Conservation (phyloP, 1,140 invertebrate genomes). For the Hyposmocoma kahamanoa region DNA sequence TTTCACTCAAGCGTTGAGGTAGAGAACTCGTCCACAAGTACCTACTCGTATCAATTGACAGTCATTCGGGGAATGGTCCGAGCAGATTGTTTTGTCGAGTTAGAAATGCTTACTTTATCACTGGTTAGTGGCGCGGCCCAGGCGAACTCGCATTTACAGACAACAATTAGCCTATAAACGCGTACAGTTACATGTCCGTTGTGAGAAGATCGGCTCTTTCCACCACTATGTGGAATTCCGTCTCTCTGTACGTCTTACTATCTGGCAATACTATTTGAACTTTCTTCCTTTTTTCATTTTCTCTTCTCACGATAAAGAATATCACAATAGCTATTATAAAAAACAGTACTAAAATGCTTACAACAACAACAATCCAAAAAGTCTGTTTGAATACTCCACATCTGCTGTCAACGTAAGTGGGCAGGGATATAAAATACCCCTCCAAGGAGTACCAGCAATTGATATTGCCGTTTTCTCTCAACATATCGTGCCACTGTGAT, state of each 20-base stretch:
- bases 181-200: conserved; percentile 79
- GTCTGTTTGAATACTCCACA: conserved; percentile 58
- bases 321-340: conserved; percentile 46
- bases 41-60: conserved; percentile 3
- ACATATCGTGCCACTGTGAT: conserved; percentile 47
- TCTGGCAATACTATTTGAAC: conserved; percentile 83
- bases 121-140: neutral
- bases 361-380: conserved; percentile 60
- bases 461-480: conserved; percentile 40
- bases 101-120: neutral
- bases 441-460: conserved; percentile 58
- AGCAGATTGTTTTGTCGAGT: conserved; percentile 6
- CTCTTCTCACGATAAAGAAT: conserved; percentile 50
- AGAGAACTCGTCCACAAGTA: conserved; percentile 19
- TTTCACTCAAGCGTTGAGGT: conserved; percentile 32
- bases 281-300: conserved; percentile 66
- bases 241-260: conserved; percentile 86
- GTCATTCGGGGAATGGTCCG: conserved; percentile 6
- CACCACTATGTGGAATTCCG: conserved; percentile 87
- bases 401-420: conserved; percentile 47
- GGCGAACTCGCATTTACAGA: conserved; percentile 10
- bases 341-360: conserved; percentile 54
- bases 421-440: conserved; percentile 45
- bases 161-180: conserved; percentile 13
- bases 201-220: conserved; percentile 86